These are phyloP conservation scores for Pelodytes ibericus DNA, from an alignment of 2,797 vertebrate genomes.

Conservation along the genomic window DNA sequence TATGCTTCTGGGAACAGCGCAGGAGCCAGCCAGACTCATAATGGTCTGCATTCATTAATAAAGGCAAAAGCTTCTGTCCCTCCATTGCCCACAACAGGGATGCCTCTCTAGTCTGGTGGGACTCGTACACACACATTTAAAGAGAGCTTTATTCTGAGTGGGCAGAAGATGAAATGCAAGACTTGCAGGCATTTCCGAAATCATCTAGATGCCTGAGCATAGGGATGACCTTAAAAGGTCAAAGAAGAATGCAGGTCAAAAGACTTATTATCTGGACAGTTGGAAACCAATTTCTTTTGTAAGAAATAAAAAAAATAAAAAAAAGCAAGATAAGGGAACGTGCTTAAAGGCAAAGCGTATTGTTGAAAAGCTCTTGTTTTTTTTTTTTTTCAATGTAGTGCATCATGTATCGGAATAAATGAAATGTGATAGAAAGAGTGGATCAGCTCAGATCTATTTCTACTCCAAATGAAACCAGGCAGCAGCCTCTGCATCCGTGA, in stretches of 20 bases:
- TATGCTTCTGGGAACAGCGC: slow-evolving; percentile 93
- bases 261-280: slow-evolving; percentile 97
- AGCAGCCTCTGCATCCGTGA: slow-evolving; percentile 59
- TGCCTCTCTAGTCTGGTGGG: slow-evolving; percentile 82
- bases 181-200: slow-evolving; percentile 81
- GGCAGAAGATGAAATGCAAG: slow-evolving; percentile 82
- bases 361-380: slow-evolving; percentile 65
- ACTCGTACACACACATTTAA: slow-evolving; percentile 92
- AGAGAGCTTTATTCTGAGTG: slow-evolving; percentile 96
- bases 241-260: slow-evolving; percentile 88
- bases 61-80: slow-evolving; percentile 96
- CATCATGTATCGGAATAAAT: slow-evolving; percentile 59
- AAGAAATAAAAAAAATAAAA: slow-evolving; percentile 77
- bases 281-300: slow-evolving; percentile 91
- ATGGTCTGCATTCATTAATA: slow-evolving; percentile 99
- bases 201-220: slow-evolving; percentile 75
- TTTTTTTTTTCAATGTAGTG: slow-evolving; percentile 64
- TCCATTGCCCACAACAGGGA: slow-evolving; percentile 92
- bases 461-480: slow-evolving; percentile 58
- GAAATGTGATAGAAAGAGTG: slow-evolving; percentile 10
- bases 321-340: slow-evolving; percentile 17
- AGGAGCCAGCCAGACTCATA: slow-evolving; percentile 99
- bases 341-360: slow-evolving; percentile 77
- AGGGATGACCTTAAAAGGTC: slow-evolving; percentile 87
- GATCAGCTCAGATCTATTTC: not conserved